Conservation (phyloP, 2,797 vertebrate genomes). For the Xiphorhynchus erythropygius region DNA sequence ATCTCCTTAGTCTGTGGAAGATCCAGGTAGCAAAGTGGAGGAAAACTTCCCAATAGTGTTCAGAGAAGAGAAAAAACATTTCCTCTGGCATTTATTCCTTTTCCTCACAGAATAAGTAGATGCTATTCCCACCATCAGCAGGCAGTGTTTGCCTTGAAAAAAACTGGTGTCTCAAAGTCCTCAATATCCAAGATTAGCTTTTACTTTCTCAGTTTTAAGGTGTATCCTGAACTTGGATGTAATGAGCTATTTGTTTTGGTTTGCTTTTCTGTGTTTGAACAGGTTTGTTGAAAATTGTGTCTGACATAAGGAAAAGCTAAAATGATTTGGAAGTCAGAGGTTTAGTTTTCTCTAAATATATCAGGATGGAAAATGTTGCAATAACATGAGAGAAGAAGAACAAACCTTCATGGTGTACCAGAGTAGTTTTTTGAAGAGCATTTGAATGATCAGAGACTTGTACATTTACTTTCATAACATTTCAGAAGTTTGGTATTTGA, state of each 20-base stretch:
- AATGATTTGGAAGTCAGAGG: neutral
- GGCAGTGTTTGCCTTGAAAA: neutral
- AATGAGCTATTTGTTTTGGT: neutral
- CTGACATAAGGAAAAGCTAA: neutral
- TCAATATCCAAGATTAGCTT: neutral
- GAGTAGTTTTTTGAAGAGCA: neutral
- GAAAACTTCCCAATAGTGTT: neutral
- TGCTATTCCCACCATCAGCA: neutral
- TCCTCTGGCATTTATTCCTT: neutral
- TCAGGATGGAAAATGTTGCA: neutral
- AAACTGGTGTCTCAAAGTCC: neutral
- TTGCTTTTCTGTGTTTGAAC: neutral
- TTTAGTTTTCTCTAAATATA: neutral
- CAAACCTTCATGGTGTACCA: neutral
- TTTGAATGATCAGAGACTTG: neutral
- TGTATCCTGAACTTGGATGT: neutral
- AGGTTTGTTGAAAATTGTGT: no score
- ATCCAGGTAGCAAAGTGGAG: neutral
- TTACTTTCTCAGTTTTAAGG: neutral
- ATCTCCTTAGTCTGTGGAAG: neutral
- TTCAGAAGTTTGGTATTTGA: neutral
- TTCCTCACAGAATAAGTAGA: neutral
- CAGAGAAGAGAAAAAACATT: neutral
- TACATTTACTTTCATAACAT: neutral
- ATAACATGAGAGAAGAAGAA: neutral